These are phyloP conservation scores for Tachysurus fulvidraco DNA, from an alignment of 2,113 vertebrate species.

Conservation along the genomic window DNA sequence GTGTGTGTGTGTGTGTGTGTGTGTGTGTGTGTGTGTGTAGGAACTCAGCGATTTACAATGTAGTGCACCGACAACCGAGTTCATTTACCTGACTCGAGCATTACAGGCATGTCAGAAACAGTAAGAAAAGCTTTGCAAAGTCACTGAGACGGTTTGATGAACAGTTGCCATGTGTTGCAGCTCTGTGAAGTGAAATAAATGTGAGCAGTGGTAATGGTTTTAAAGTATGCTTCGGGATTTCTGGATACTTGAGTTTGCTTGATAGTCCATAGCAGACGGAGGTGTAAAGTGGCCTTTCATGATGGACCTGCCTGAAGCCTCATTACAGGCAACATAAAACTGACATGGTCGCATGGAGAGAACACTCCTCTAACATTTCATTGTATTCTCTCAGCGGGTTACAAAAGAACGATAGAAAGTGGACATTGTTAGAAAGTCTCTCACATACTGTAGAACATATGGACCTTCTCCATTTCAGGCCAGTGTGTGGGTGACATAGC, in stretches of 20 bases:
- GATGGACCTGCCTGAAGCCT: constrained; percentile 9
- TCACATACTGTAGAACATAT: constrained; percentile 22
- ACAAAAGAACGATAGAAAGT: neutral
- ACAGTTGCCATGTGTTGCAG: constrained; percentile 28
- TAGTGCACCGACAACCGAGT: neutral
- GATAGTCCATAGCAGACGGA: neutral
- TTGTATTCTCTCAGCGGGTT: neutral
- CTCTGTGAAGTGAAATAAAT: constrained; percentile 23
- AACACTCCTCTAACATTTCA: neutral
- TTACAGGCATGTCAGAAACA: neutral
- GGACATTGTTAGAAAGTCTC: neutral
- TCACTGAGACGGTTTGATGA: neutral
- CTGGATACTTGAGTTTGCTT: constrained; percentile 32
- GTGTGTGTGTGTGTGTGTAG: too few species aligned
- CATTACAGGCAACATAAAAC: constrained; percentile 47
- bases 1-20: too few species aligned
- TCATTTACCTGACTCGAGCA: neutral
- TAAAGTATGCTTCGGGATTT: constrained; percentile 22
- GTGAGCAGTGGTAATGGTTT: constrained; percentile 1
- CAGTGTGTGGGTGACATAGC: constrained; percentile 13
- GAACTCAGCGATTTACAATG: neutral
- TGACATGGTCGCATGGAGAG: constrained; percentile 1
- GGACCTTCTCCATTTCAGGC: neutral
- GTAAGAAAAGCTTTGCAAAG: neutral
- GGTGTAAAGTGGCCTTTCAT: constrained; percentile 15